phyloP scores from a whole-genome alignment of 2,888 invertebrate genomes.

The Plusia festucae region DNA sequence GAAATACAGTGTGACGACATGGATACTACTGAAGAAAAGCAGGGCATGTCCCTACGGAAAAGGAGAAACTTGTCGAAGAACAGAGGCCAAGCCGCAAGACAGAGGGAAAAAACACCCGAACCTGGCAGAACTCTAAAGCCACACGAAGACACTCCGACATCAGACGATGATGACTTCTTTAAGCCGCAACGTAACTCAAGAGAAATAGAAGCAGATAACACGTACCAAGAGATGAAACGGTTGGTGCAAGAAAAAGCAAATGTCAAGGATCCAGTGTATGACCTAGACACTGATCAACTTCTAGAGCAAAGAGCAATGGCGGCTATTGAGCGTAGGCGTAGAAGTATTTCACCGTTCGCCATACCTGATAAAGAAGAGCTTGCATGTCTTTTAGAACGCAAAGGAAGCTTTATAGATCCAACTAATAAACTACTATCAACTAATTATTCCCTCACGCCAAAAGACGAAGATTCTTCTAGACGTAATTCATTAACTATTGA shows the following conservation, averaged over 20 bases:
- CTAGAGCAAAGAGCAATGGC: constrained; percentile 82
- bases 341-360: constrained; percentile 88
- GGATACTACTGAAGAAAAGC: constrained; percentile 76
- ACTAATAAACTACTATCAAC: constrained; percentile 84
- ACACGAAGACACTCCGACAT: constrained; percentile 91
- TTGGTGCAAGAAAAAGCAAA: constrained; percentile 80
- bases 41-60: constrained; percentile 89
- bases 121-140: constrained; percentile 84
- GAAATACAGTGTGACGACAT: constrained; percentile 61
- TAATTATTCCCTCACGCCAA: constrained; percentile 79
- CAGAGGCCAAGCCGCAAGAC: constrained; percentile 83
- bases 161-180: constrained; percentile 83
- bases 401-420: constrained; percentile 86
- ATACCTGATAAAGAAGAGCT: constrained; percentile 81
- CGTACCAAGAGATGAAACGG: constrained; percentile 86
- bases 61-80: constrained; percentile 90
- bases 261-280: constrained; percentile 84
- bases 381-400: constrained; percentile 72
- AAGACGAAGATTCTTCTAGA: constrained; percentile 78
- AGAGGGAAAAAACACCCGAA: constrained; percentile 87
- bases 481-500: constrained; percentile 78
- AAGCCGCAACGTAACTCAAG: constrained; percentile 74
- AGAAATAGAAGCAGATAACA: constrained; percentile 86
- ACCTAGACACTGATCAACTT: constrained; percentile 82
- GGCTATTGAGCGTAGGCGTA: constrained; percentile 82